Base-by-base conservation (phyloP, 2,888 invertebrate species). In the Andrena minutula region DNA sequence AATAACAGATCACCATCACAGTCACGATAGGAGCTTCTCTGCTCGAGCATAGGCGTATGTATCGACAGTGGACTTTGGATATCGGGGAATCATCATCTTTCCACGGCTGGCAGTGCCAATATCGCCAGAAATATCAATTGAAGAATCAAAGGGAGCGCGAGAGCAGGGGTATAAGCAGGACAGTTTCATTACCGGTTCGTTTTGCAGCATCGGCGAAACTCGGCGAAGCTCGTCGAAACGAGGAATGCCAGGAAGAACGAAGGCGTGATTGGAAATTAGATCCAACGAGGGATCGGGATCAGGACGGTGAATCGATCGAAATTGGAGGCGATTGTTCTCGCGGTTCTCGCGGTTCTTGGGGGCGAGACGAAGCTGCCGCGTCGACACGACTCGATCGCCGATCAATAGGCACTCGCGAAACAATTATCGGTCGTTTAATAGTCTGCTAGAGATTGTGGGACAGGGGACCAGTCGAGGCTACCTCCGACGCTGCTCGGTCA, bases 241-340 rank as follows among this genome's bases (percentile, higher is more conserved):
- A 41, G 12, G 64, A 30, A 30, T n/a, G 32, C 66, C 10, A 20
- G 23, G 70, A 47, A 75, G 65, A 72, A 75, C 65, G 69, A 66
- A 65, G 72, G 63, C 69, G 68, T 80, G 86, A 80, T 86, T 86
- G 79, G 72, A 86, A 86, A 86, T 86, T 86, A 78, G 76, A 83
- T 83, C 41, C 53, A 51, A 81, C 78, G 3, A 32, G 32, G 10
- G 51, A 65, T 47, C 41, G 66, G 8, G 66, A 26, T 63, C 8
- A 16, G 30, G 16, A 35, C 23, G 20, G 20, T 16, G n/a, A 41
- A 82, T 79, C 79, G 69, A 79, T 73, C 49, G 63, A 66, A 65
- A 86, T 86, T 86, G 80, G 83, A 78, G 47, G 4, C 49, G 73
- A 83, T 80, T 86, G 73, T 83, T 73, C 74, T 26, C 16, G 41